Conservation (phyloP, 2,888 invertebrate genomes). For the Pecten maximus region DNA sequence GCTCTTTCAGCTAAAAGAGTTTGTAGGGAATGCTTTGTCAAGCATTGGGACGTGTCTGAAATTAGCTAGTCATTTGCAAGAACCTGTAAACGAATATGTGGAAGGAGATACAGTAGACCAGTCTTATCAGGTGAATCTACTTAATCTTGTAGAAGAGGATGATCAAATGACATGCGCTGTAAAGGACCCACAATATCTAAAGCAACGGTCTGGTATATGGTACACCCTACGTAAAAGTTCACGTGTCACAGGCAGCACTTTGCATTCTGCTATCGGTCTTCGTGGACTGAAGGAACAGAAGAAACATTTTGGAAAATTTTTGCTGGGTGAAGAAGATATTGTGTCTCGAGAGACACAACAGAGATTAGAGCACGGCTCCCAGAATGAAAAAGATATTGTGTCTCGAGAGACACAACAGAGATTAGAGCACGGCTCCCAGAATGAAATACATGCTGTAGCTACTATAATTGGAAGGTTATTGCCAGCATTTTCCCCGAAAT, state of each 20-base stretch:
- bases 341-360: too few relatives aligned
- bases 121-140: background rate
- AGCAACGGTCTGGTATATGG: background rate
- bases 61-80: background rate
- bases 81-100: background rate
- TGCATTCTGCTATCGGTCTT: constrained; percentile 16
- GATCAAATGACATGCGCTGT: too few relatives aligned
- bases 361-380: too few relatives aligned
- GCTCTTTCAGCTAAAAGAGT: constrained; percentile 36
- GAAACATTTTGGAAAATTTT: constrained; percentile 39
- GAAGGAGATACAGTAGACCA: background rate
- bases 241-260: constrained; percentile 5
- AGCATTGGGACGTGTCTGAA: background rate
- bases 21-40: background rate
- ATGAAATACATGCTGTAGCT: constrained; percentile 48
- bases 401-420: too few relatives aligned
- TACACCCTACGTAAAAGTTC: background rate
- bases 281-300: background rate
- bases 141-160: background rate
- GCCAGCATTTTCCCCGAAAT: constrained; percentile 49
- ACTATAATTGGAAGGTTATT: constrained; percentile 47
- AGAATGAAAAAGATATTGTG: too few relatives aligned
- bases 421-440: too few relatives aligned
- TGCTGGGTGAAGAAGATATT: constrained; percentile 44
- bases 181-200: background rate